Conservation (phyloP, 2,888 invertebrate species). For the Cerastoderma edule region DNA sequence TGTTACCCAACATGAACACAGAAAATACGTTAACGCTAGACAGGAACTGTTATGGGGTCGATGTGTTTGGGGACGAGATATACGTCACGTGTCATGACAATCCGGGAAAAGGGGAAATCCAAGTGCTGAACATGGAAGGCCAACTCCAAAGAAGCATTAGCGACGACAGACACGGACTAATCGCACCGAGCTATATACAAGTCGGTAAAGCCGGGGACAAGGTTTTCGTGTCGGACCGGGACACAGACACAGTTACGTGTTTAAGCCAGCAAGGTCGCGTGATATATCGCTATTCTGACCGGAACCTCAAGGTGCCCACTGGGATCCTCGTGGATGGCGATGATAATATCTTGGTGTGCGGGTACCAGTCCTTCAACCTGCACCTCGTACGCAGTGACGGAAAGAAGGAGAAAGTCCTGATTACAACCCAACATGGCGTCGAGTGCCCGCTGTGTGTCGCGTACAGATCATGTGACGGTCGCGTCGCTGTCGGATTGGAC, state of each 20-base stretch:
- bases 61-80: background rate
- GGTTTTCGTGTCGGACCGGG: background rate
- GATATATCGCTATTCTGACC: background rate
- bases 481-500: background rate
- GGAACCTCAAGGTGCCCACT: background rate
- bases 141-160: slow-evolving; percentile 13
- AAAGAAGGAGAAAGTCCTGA: background rate
- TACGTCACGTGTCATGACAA: background rate
- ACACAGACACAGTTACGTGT: background rate
- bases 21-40: too few species aligned
- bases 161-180: background rate
- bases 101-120: slow-evolving; percentile 12
- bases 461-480: background rate
- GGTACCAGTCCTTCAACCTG: background rate
- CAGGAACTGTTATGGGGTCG: too few species aligned
- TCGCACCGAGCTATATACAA: background rate
- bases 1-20: too few species aligned
- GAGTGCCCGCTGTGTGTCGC: background rate
- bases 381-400: background rate
- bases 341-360: background rate
- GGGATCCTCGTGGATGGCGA: background rate
- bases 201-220: background rate
- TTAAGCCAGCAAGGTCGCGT: background rate
- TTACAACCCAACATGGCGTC: background rate
- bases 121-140: background rate